These are phyloP conservation scores for Athene noctua DNA, from an alignment of 2,113 vertebrate genomes.

Conservation along the genomic window DNA sequence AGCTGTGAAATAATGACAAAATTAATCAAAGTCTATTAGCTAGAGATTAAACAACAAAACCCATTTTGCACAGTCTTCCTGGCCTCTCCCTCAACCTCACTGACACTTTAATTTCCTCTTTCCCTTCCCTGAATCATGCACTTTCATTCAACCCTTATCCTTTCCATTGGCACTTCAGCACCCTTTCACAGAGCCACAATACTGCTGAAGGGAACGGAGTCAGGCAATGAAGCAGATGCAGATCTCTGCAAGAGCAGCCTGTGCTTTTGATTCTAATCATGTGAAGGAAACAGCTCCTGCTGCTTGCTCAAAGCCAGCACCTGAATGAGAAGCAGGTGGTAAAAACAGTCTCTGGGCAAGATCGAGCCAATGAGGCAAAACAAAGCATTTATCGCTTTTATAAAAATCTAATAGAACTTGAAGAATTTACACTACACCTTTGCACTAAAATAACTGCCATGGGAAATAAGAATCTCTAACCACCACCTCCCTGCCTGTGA, in stretches of 20 bases:
- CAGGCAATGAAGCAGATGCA: background rate
- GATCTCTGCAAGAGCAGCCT: background rate
- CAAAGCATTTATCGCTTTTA: background rate
- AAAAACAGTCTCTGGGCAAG: background rate
- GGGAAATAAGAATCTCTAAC: background rate
- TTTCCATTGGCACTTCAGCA: background rate
- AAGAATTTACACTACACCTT: background rate
- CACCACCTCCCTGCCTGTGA: too few relatives aligned
- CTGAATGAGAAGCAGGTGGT: background rate
- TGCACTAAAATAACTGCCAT: background rate
- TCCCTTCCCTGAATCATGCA: background rate
- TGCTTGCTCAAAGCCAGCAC: background rate
- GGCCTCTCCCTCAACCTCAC: background rate
- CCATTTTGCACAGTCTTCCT: background rate
- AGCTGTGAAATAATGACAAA: background rate
- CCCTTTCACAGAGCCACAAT: background rate
- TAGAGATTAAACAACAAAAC: background rate
- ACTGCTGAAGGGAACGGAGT: background rate
- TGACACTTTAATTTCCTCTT: slow-evolving; percentile 16
- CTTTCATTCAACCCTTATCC: background rate
- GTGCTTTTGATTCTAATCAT: background rate
- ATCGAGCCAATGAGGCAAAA: background rate
- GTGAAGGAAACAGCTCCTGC: background rate
- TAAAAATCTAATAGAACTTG: background rate
- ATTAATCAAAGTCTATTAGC: background rate